Percentiles rank a stretch among this genome's conserved stretches.
Evolutionary conservation across 2,888 invertebrate species (phyloP).

Genomic region (Oligia strigilis): DNA sequence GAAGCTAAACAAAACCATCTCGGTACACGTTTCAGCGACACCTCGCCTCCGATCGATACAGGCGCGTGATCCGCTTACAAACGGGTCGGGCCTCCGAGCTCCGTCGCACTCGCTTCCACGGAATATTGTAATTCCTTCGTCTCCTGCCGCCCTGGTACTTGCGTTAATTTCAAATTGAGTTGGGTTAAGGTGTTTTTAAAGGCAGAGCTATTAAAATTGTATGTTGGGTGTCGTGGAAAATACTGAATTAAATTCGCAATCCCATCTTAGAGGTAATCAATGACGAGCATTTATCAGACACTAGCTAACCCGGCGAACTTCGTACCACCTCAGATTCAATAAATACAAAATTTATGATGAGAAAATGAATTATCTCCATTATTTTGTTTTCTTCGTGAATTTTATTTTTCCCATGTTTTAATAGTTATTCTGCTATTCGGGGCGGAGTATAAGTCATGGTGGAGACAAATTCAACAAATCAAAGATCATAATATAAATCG

Average conservation of each 20-base stretch:
- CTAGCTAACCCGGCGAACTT: no score
- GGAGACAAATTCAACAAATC: no score
- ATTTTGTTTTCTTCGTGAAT: no score
- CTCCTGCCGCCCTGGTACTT: constrained; percentile 58
- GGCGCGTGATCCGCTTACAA: constrained; percentile 68
- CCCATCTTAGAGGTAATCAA: not conserved
- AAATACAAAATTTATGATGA: no score
- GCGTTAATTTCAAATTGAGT: constrained; percentile 41
- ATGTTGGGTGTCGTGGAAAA: not conserved
- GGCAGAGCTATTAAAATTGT: constrained; percentile 1
- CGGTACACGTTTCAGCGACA: constrained; percentile 45
- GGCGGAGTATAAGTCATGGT: no score
- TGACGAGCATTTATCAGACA: no score
- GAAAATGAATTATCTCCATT: no score
- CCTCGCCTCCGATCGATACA: constrained; percentile 66
- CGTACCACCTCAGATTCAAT: no score
- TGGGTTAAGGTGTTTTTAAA: constrained; percentile 22
- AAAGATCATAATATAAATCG: no score
- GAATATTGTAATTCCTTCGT: constrained; percentile 64
- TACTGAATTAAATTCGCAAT: not conserved
- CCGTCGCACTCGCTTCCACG: constrained; percentile 5
- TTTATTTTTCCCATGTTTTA: no score
- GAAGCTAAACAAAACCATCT: constrained; percentile 33
- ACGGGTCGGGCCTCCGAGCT: constrained; percentile 55
- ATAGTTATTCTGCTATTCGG: no score